Conservation (phyloP, 2,113 vertebrate genomes). For the Stegastes partitus region DNA sequence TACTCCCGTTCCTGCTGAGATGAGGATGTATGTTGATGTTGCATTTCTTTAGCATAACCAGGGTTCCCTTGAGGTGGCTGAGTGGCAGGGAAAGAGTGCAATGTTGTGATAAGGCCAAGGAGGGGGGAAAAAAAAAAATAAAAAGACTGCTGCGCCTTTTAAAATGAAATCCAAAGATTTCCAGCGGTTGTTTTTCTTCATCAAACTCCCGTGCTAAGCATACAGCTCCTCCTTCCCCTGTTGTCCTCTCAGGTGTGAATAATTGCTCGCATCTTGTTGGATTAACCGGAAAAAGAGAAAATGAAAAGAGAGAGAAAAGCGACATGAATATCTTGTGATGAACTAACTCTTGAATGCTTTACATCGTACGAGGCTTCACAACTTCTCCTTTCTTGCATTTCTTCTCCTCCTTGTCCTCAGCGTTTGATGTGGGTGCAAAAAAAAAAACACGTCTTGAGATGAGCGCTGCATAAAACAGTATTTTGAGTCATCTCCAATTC, state of each 20-base stretch:
- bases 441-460: constrained; percentile 20
- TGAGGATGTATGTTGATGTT: constrained; percentile 53
- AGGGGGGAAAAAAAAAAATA: constrained; percentile 13
- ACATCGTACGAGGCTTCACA: not conserved
- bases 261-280: constrained; percentile 37
- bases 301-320: not conserved
- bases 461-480: constrained; percentile 37
- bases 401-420: not conserved
- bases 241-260: constrained; percentile 49
- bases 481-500: constrained; percentile 56
- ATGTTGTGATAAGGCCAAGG: not conserved
- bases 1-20: constrained; percentile 16
- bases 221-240: constrained; percentile 6
- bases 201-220: constrained; percentile 32
- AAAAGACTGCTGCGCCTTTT: constrained; percentile 10
- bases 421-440: constrained; percentile 34
- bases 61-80: constrained; percentile 38
- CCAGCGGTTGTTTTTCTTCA: constrained; percentile 42
- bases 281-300: constrained; percentile 23
- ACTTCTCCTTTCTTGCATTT: not conserved
- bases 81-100: constrained; percentile 34
- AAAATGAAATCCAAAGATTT: constrained; percentile 34
- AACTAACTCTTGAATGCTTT: constrained; percentile 12
- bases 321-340: constrained; percentile 11
- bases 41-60: constrained; percentile 47